A percentile compares a stretch with the other conserved stretches of the same genome.
Conservation (phyloP, 2,797 vertebrate genomes). For the Acrocephalus scirpaceus region DNA sequence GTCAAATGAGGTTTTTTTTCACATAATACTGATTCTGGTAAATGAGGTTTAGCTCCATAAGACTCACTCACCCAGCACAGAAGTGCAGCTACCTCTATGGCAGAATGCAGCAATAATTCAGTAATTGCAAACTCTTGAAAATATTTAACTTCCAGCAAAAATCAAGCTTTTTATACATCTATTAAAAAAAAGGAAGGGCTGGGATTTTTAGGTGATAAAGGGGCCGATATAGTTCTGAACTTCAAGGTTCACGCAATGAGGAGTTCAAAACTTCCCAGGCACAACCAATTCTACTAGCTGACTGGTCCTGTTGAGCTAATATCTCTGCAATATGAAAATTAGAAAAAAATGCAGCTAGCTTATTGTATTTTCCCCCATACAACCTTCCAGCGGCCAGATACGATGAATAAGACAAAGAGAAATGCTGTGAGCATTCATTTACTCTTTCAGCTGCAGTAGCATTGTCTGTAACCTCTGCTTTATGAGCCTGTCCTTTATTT, state of each 20-base stretch:
- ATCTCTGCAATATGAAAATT: slow-evolving; percentile 37
- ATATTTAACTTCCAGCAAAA: slow-evolving; percentile 17
- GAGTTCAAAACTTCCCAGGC: slow-evolving; percentile 12
- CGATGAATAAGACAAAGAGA: slow-evolving; percentile 41
- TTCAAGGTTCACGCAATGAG: not conserved
- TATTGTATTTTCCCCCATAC: slow-evolving; percentile 2
- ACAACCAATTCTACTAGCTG: slow-evolving; percentile 12
- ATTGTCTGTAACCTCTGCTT: slow-evolving; percentile 64
- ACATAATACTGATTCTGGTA: slow-evolving; percentile 49
- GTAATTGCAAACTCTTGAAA: slow-evolving; percentile 6
- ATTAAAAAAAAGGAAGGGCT: not conserved
- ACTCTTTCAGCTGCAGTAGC: slow-evolving; percentile 51
- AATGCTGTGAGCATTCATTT: slow-evolving; percentile 49
- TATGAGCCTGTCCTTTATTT: slow-evolving; percentile 64
- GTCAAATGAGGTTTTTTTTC: slow-evolving; percentile 54
- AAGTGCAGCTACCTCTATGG: slow-evolving; percentile 27
- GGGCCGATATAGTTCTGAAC: not conserved
- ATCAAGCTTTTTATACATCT: not conserved
- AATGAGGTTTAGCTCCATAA: slow-evolving; percentile 44
- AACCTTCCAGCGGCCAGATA: slow-evolving; percentile 33
- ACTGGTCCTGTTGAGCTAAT: slow-evolving; percentile 25
- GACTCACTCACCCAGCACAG: slow-evolving; percentile 41
- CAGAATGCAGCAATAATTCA: slow-evolving; percentile 5
- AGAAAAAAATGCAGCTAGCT: not conserved
- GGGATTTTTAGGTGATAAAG: not conserved